phyloP scores from a whole-genome alignment of 2,113 vertebrate species.

The Alces alces region DNA sequence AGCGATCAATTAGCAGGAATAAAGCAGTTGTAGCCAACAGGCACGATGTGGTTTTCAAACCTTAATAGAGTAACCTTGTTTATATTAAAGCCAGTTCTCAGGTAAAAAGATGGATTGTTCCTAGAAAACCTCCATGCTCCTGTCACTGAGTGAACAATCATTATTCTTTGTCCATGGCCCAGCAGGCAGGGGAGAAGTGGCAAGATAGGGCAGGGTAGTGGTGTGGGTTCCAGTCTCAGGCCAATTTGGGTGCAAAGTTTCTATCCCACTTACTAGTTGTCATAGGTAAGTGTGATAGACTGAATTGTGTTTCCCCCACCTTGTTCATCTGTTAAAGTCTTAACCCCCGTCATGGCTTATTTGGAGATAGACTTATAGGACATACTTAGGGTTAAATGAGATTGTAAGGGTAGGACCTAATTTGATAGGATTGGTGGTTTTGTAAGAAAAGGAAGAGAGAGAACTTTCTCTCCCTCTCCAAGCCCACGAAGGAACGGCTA shows the following conservation, averaged over 20 bases:
- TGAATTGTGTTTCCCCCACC: neutral
- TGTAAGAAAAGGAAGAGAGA: neutral
- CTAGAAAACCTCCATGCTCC: neutral
- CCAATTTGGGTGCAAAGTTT: neutral
- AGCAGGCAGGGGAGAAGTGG: neutral
- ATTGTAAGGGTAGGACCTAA: neutral
- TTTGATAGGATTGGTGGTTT: neutral
- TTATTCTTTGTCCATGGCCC: neutral
- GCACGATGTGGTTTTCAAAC: neutral
- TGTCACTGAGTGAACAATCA: neutral
- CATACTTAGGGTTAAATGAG: neutral
- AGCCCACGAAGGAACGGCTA: neutral
- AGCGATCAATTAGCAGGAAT: neutral
- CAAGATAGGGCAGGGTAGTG: neutral
- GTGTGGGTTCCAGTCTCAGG: neutral
- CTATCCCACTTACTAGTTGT: neutral
- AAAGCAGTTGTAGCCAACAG: neutral
- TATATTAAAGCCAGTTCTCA: neutral
- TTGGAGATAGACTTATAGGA: neutral
- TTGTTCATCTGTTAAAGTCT: neutral
- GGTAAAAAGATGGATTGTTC: neutral
- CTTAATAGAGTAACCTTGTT: neutral
- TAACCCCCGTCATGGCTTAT: neutral
- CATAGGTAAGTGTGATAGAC: neutral
- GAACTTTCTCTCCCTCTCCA: neutral